Evolutionary conservation across 1,140 invertebrate genomes (phyloP).

Genomic region (Heliothis virescens): DNA sequence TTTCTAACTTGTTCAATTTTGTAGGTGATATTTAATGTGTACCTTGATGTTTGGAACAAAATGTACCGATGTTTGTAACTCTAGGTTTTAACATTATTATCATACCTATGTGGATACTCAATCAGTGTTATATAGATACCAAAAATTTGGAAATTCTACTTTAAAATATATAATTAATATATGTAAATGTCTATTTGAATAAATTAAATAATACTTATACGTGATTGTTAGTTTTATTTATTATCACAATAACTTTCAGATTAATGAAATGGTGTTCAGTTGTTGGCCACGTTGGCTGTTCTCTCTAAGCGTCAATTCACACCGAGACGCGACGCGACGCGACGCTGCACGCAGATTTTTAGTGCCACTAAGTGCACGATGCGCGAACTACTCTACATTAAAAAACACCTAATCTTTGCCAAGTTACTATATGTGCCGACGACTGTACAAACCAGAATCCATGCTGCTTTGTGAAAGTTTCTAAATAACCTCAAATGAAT

Average conservation of each 20-base stretch:
- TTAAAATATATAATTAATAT: constrained; percentile 80
- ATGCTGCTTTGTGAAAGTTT: too few species aligned
- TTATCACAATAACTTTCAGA: background rate
- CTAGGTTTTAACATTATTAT: constrained; percentile 75
- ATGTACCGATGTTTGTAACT: constrained; percentile 82
- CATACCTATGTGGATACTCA: constrained; percentile 76
- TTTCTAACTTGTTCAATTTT: constrained; percentile 86
- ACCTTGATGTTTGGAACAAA: constrained; percentile 84
- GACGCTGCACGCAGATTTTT: too few species aligned
- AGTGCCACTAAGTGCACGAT: too few species aligned
- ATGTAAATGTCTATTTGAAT: constrained; percentile 85
- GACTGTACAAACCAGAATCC: too few species aligned
- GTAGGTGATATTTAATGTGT: constrained; percentile 85
- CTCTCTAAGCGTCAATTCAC: too few species aligned
- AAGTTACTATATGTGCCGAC: too few species aligned
- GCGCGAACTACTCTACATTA: too few species aligned
- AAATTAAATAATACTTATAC: constrained; percentile 81
- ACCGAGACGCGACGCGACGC: too few species aligned
- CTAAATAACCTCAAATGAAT: too few species aligned
- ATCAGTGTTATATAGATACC: constrained; percentile 83
- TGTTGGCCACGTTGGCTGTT: too few species aligned
- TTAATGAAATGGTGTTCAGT: too few species aligned
- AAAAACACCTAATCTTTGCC: too few species aligned
- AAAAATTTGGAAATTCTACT: constrained; percentile 85
- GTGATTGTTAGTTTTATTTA: constrained; percentile 76